Evolutionary conservation across 2,888 invertebrate species (phyloP).

Genomic region (Chymomyza fuscimana): DNA sequence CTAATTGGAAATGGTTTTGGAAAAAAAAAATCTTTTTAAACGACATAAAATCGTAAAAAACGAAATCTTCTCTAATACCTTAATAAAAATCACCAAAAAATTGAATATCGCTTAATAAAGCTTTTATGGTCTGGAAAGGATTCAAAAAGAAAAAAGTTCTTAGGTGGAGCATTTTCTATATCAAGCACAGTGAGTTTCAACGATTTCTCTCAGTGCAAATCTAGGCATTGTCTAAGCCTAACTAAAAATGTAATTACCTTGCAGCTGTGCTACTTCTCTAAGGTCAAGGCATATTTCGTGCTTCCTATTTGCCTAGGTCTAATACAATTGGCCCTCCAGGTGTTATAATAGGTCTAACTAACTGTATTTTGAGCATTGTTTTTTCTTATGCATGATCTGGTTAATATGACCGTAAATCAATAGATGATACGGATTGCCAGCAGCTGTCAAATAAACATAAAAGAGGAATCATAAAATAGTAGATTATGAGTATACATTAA

Average conservation of each 20-base stretch:
- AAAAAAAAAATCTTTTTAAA: too few relatives aligned
- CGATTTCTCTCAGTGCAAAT: not conserved
- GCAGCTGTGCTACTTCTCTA: not conserved
- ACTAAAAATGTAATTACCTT: not conserved
- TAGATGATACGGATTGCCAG: not conserved
- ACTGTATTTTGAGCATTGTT: not conserved
- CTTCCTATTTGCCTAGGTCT: not conserved
- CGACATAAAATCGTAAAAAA: too few relatives aligned
- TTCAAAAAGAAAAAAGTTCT: too few relatives aligned
- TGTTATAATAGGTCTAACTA: not conserved
- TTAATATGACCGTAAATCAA: not conserved
- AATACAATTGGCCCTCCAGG: not conserved
- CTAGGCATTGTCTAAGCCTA: not conserved
- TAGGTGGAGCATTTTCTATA: too few relatives aligned
- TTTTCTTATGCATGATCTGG: not conserved
- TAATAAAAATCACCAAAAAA: too few relatives aligned
- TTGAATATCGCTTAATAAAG: too few relatives aligned
- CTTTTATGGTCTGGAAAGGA: too few relatives aligned
- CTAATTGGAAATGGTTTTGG: too few relatives aligned
- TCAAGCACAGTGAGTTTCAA: too few relatives aligned
- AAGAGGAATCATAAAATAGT: not conserved
- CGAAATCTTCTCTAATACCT: too few relatives aligned
- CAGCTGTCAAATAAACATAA: not conserved
- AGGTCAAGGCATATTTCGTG: not conserved
- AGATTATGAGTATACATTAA: not conserved